Percentiles rank a stretch among this genome's conserved stretches.
These are phyloP conservation scores for Thymelicus sylvestris DNA, from an alignment of 2,888 invertebrate genomes.

Conservation along the genomic window DNA sequence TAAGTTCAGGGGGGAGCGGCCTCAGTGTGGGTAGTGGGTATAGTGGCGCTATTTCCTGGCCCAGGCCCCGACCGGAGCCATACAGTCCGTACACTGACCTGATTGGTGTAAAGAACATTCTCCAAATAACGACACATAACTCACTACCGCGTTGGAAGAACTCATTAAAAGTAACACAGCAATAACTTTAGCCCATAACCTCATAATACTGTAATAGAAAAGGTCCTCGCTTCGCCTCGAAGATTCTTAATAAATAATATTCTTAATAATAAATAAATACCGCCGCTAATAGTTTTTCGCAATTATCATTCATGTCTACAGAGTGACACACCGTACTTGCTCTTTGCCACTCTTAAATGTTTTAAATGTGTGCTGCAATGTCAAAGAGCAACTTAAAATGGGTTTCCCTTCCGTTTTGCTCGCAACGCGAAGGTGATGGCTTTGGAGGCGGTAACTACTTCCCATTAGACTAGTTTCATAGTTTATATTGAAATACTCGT, in stretches of 20 bases:
- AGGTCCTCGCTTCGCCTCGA: no score
- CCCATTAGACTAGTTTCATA: neutral
- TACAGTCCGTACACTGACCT: conserved; percentile 12
- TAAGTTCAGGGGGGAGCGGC: conserved; percentile 17
- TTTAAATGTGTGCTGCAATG: no score
- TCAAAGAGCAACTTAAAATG: no score
- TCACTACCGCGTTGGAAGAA: conserved; percentile 9
- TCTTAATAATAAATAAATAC: no score
- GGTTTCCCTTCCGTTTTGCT: no score
- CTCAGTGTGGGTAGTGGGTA: neutral
- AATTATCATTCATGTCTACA: no score
- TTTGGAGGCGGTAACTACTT: neutral
- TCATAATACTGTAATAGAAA: no score
- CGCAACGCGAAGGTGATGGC: no score
- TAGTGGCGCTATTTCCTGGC: conserved; percentile 12
- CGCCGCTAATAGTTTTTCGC: no score
- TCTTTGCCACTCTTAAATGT: no score
- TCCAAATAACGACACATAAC: conserved; percentile 11
- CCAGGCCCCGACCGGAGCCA: neutral
- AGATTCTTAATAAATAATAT: no score
- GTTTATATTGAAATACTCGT: neutral
- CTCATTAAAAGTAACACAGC: conserved; percentile 21
- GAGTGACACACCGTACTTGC: no score
- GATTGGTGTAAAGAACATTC: conserved; percentile 39
- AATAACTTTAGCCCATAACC: conserved; percentile 1